Evolutionary conservation across 2,888 invertebrate genomes (phyloP).

Genomic region (Itoplectis maculator): DNA sequence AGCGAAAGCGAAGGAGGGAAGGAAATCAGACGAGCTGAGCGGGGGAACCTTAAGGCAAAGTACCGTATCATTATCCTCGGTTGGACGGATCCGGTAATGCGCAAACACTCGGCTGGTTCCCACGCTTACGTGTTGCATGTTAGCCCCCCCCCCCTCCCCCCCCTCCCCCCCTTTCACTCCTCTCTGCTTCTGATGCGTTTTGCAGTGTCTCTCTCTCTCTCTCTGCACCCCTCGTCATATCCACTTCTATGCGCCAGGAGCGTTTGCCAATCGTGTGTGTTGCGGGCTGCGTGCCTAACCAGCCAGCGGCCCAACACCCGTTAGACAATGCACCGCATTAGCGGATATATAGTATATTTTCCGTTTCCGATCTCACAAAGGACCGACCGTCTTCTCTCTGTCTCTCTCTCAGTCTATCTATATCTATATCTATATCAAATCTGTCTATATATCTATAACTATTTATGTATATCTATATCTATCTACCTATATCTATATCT

Average conservation of each 20-base stretch:
- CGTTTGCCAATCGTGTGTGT: conserved; percentile 62
- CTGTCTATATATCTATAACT: too few relatives aligned
- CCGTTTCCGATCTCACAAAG: conserved; percentile 37
- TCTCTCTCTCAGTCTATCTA: too few relatives aligned
- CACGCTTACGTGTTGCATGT: conserved; percentile 76
- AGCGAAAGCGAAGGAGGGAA: conserved; percentile 4
- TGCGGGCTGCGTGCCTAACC: conserved; percentile 48
- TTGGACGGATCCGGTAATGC: conserved; percentile 76
- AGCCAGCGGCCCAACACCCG: conserved; percentile 23
- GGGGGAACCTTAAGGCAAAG: conserved; percentile 70
- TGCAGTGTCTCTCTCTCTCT: too few relatives aligned
- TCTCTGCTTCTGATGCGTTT: too few relatives aligned
- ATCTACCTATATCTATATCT: too few relatives aligned
- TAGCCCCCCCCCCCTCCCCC: conserved; percentile 41
- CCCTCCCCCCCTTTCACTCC: conserved; percentile 33
- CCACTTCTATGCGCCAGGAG: conserved; percentile 5
- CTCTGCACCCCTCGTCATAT: too few relatives aligned
- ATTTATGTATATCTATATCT: too few relatives aligned
- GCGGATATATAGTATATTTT: conserved; percentile 29
- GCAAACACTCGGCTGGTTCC: conserved; percentile 74
- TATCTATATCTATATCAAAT: too few relatives aligned
- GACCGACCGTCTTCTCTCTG: too few relatives aligned
- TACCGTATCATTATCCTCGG: conserved; percentile 75
- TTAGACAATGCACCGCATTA: conserved; percentile 48
- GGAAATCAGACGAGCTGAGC: conserved; percentile 29